Evolutionary conservation across 2,888 invertebrate species (phyloP).

Genomic region (Syrphus vitripennis): DNA sequence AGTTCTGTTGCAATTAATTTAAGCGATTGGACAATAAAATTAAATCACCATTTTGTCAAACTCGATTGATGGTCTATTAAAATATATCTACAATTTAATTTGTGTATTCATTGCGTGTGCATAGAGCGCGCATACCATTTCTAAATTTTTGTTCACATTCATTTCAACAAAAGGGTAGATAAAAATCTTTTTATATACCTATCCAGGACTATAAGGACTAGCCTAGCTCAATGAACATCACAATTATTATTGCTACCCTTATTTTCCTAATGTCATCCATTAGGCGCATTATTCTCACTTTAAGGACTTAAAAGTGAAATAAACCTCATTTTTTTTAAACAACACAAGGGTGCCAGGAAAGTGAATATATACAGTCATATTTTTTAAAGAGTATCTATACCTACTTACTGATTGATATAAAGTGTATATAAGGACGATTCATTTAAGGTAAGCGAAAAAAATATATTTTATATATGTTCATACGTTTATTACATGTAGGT

Average conservation of each 20-base stretch:
- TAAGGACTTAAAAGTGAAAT: not conserved
- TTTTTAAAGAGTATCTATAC: not conserved
- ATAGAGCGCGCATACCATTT: slow-evolving; percentile 5
- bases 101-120: not conserved
- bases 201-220: not conserved
- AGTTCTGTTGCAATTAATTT: not conserved
- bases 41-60: not conserved
- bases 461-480: not conserved
- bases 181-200: slow-evolving; percentile 5
- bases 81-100: slow-evolving; percentile 43
- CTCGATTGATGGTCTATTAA: slow-evolving; percentile 27
- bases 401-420: too few relatives aligned
- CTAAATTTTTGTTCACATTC: slow-evolving; percentile 29
- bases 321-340: not conserved
- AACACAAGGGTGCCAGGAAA: slow-evolving; percentile 22
- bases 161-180: slow-evolving; percentile 47
- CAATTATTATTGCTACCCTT: slow-evolving; percentile 26
- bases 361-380: not conserved
- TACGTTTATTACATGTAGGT: not conserved
- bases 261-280: slow-evolving; percentile 11
- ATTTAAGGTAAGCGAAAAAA: not conserved
- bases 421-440: slow-evolving; percentile 20
- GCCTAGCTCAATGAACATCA: not conserved
- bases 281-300: slow-evolving; percentile 16
- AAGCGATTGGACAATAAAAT: not conserved